Base-by-base conservation (phyloP, 2,888 invertebrate genomes). In the Apotomis betuletana region DNA sequence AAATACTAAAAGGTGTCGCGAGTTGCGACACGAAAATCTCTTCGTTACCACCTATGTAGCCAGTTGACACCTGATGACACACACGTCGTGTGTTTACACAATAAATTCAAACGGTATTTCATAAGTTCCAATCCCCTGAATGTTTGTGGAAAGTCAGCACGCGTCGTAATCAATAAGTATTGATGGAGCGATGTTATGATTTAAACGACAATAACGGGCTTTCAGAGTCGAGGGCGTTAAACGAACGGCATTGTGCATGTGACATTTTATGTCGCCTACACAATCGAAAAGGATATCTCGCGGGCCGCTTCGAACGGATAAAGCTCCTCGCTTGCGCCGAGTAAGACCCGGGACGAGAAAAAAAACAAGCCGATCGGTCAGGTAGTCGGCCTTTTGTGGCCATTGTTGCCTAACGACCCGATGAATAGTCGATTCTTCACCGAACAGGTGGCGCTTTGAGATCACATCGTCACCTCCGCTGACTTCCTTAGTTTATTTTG, bases 321-420 rank as follows among this genome's bases (percentile, higher is more conserved):
- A 81, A 83, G 72, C 67, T 68, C 67, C 67, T 68, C 67, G 67
- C 76, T 76, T 67, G 75, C 67, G 58, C 65, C 69, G 70, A 67
- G 70, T 71, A 67, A 71, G 70, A 61, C 72, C 71, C 73, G 55
- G 70, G 65, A 64, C 71, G 60, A 75, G 75, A 76, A 78, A 78
- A 80, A 80, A 79, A 76, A 77, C 74, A 80, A 80, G 80, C 80
- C 81, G 80, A 76, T 79, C 79, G 82, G 79, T 83, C 91, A 91
- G 92, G 90, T 91, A 88, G 87, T 79, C 82, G 77, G 79, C 81
- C 83, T 83, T 85, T 84, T 83, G 82, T 83, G 79, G 78, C 84
- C 85, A 88, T 92, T 92, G 90, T 91, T 81, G 82, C 78, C 80
- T 90, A 90, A 92, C 87, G 88, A 90, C 82, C 81, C 88, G 86